Base-by-base conservation (phyloP, 2,113 vertebrate species). In the Acrocephalus kingi region DNA sequence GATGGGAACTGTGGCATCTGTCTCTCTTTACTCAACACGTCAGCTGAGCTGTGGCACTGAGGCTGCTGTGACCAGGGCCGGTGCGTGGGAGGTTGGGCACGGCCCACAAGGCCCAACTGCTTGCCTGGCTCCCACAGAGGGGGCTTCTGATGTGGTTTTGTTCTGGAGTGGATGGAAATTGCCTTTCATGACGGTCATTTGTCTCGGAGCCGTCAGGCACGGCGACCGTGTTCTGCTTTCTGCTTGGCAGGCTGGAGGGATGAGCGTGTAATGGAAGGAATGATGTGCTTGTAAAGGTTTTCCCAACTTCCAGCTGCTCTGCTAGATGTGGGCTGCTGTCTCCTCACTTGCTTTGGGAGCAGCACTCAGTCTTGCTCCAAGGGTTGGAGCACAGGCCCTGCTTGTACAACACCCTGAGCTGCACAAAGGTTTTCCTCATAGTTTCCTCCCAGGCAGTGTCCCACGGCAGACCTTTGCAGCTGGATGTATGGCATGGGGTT, bases 201-300 rank as follows among this genome's bases (percentile, higher is more conserved):
- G 71, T 73, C 89, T 83, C 52, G 6, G 86, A 58, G 75, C 66
- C 0, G 0, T 9, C 48, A 49, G 84, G 88, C 68, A 63, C 18
- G 8, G 63, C 30, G 10, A 59, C 63, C 17, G 10, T 3, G 12
- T 58, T 61, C 82, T 41, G 73, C 62, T 75, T 61, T 81, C 71
- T 43, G 59, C 92, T 95, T 87, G 89, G 87, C 90, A 48, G 16
- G 68, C 89, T 11, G 27, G 62, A 62, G 78, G 71, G 72, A 25
- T 1, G 15, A 93, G 87, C 9, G 2, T 81, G 95, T 90, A 33
- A 84, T 84, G 94, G 95, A 95, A 96, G 93, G 76, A 96, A 82
- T 96, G 10, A 95, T 61, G 69, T 3, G 49, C 81, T 66, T 52
- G n/a, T 86, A 59, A 72, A 89, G 3, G 22, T 88, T 90, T 82